Percentiles rank a stretch among this genome's conserved stretches.
Conservation (phyloP, 1,140 invertebrate genomes). For the Heliconius hermathena region DNA sequence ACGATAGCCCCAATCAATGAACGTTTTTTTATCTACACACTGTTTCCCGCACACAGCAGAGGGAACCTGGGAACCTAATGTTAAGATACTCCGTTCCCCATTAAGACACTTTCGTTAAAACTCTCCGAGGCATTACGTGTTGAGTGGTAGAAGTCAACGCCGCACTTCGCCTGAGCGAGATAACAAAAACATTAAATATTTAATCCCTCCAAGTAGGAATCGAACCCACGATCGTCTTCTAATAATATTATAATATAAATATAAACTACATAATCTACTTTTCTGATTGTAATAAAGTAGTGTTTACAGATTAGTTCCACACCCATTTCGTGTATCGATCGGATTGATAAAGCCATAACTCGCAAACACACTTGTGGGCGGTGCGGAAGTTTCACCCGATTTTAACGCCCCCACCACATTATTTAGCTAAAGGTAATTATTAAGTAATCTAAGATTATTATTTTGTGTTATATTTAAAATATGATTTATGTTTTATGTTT, state of each 20-base stretch:
- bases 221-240: too few relatives aligned
- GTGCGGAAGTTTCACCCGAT: constrained; percentile 19
- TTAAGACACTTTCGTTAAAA: too few relatives aligned
- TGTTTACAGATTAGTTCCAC: constrained; percentile 36
- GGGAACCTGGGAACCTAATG: too few relatives aligned
- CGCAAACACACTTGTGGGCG: constrained; percentile 22
- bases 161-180: too few relatives aligned
- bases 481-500: background rate
- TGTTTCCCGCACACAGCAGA: too few relatives aligned
- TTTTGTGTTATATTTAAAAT: background rate
- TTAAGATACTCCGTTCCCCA: too few relatives aligned
- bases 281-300: constrained; percentile 18
- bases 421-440: constrained; percentile 1
- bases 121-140: too few relatives aligned
- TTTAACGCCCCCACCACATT: constrained; percentile 9
- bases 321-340: constrained; percentile 35
- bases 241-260: background rate
- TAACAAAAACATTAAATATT: too few relatives aligned
- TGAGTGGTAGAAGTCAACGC: too few relatives aligned
- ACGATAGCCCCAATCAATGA: background rate
- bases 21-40: too few relatives aligned
- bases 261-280: background rate
- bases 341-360: constrained; percentile 19
- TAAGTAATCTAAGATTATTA: constrained; percentile 1
- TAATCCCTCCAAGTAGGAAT: too few relatives aligned